phyloP scores from a whole-genome alignment of 2,888 invertebrate species.

The Lomographa bimaculata region DNA sequence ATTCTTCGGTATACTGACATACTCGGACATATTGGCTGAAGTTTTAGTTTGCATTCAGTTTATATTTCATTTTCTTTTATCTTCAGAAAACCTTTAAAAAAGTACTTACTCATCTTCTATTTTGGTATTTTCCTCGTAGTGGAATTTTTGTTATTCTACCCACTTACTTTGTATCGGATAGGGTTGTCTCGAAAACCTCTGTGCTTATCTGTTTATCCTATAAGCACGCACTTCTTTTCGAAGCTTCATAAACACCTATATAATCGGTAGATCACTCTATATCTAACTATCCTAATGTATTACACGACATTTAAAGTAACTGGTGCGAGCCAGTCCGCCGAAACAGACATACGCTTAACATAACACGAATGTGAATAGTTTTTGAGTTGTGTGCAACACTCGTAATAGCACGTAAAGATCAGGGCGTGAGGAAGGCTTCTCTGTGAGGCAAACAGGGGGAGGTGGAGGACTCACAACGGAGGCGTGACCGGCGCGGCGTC shows the following conservation, averaged over 20 bases:
- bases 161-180: conserved; percentile 29
- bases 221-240: conserved; percentile 49
- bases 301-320: conserved; percentile 49
- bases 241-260: conserved; percentile 48
- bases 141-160: conserved; percentile 6
- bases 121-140: background rate
- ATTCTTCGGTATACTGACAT: no score
- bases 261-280: conserved; percentile 37
- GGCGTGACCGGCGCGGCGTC: conserved; percentile 13
- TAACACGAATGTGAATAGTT: conserved; percentile 80
- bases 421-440: conserved; percentile 77
- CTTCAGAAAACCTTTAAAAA: no score
- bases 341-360: conserved; percentile 35
- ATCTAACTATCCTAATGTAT: conserved; percentile 38
- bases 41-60: conserved; percentile 8
- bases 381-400: conserved; percentile 75
- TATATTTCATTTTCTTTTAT: conserved; percentile 1
- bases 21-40: no score
- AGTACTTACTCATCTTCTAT: no score
- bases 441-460: conserved; percentile 80
- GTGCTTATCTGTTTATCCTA: conserved; percentile 29
- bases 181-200: conserved; percentile 20
- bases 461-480: conserved; percentile 67
- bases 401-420: conserved; percentile 55
- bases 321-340: conserved; percentile 65